Evolutionary conservation across 1,140 invertebrate genomes (phyloP).

Genomic region (Penaeus indicus): DNA sequence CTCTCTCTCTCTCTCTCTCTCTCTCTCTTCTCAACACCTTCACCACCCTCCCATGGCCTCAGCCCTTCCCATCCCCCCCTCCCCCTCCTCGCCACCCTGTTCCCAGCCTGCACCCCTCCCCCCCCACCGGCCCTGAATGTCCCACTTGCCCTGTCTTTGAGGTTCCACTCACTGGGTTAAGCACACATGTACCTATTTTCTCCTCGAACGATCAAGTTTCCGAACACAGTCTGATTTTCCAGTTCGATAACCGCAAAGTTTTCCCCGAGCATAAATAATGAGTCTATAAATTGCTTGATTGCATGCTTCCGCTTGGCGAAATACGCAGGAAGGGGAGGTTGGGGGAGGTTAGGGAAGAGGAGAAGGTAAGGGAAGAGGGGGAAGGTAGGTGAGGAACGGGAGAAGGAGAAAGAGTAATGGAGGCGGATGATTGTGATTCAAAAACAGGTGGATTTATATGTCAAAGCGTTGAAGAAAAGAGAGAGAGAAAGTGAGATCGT

Average conservation of each 20-base stretch:
- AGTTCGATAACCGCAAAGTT: conserved; percentile 42
- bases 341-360: not conserved
- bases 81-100: too few relatives aligned
- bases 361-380: not conserved
- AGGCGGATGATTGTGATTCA: too few relatives aligned
- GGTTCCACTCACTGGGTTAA: too few relatives aligned
- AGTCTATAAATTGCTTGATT: conserved; percentile 59
- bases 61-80: not conserved
- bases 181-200: conserved; percentile 10
- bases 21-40: not conserved
- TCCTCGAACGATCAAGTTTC: conserved; percentile 8
- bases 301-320: conserved; percentile 39
- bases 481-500: too few relatives aligned
- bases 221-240: conserved; percentile 44
- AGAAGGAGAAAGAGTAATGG: too few relatives aligned
- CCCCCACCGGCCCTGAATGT: not conserved
- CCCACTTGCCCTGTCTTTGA: too few relatives aligned
- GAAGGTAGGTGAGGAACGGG: not conserved
- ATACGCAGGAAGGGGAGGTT: not conserved
- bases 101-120: not conserved
- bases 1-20: too few relatives aligned
- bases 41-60: not conserved
- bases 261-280: conserved; percentile 49
- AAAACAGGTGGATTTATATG: too few relatives aligned
- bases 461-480: too few relatives aligned